Base-by-base conservation (phyloP, 2,888 invertebrate genomes). In the Lasioglossum calceatum region DNA sequence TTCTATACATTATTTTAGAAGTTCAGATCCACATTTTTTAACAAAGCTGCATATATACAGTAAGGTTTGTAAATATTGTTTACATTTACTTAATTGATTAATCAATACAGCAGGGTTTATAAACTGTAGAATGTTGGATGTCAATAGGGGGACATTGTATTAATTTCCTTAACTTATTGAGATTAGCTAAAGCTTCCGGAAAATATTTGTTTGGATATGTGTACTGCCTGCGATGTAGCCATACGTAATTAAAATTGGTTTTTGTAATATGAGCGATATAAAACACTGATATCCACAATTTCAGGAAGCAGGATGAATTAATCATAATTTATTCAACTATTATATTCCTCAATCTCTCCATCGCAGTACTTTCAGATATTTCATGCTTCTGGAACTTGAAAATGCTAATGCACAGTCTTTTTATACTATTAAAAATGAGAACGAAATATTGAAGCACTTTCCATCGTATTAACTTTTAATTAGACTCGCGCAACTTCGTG, bases 361-460 rank as follows among this genome's bases (percentile, higher is more conserved):
- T 32, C 27, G 32, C 64, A 16, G 32, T 32, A 32, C 7, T 32
- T 64, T 64, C 32, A 16, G 64, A 32, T 16, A 64, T 64, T 32
- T 16, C 64, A 64, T 64, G 64, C 32, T 32, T 64, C 32, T 64
- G 32, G 2, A 16, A 32, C 64, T 64, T 64, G 27, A 32, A 5
- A 64, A 64, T 32, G 64, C 16, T 32, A 64, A 64, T 64, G 32
- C 64, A 32, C 1, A 32, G 32, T 32, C 4, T 16, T 32, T 27
- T 64, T 16, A 32, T 16, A 12, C 27, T 14, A 27, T 0, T 32
- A 2, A 27, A 64, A 64, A 16, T 32, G 7, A 32, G 32, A 32
- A 64, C 64, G 64, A 64, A 64, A 64, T 32, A 64, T 32, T 64
- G 64, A 32, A 64, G 64, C 64, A 32, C 64, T 64, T 64, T 64